A percentile compares a stretch with the other conserved stretches of the same genome.
phyloP scores from a whole-genome alignment of 2,888 invertebrate genomes.

The Chloroclysta siterata region DNA sequence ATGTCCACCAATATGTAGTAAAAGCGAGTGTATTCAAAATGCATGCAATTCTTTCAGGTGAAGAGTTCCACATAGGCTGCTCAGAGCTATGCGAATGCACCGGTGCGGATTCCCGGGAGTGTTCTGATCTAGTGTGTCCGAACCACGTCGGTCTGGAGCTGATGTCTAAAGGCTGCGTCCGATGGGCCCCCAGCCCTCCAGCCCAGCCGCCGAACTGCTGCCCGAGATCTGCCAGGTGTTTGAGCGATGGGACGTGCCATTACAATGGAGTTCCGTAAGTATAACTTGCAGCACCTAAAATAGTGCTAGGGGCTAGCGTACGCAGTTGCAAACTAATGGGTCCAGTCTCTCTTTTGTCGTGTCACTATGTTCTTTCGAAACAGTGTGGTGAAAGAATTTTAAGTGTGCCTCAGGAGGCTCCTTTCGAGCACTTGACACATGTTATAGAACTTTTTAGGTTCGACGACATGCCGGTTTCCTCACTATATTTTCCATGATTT shows the following conservation, averaged over 20 bases:
- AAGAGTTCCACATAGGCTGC: constrained; percentile 93
- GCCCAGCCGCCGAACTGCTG: constrained; percentile 92
- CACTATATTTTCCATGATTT: too few relatives aligned
- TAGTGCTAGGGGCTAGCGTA: too few relatives aligned
- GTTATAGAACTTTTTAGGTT: too few relatives aligned
- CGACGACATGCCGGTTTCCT: too few relatives aligned
- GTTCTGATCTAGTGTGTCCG: constrained; percentile 92
- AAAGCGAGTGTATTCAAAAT: too few relatives aligned
- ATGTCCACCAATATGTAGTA: too few relatives aligned
- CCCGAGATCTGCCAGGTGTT: constrained; percentile 90
- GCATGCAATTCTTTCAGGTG: constrained; percentile 69
- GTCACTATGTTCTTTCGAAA: too few relatives aligned
- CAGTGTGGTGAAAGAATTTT: too few relatives aligned
- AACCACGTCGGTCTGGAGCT: constrained; percentile 94
- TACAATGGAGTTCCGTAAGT: constrained; percentile 86
- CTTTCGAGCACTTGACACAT: too few relatives aligned
- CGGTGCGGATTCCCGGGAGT: constrained; percentile 86
- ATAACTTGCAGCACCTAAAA: neutral
- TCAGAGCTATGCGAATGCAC: constrained; percentile 91
- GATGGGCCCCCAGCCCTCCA: constrained; percentile 93
- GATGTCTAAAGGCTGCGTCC: constrained; percentile 92
- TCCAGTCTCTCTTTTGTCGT: too few relatives aligned
- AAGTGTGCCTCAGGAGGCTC: too few relatives aligned
- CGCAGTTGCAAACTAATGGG: too few relatives aligned
- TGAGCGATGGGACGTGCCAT: constrained; percentile 92